A percentile compares a stretch with the other conserved stretches of the same genome.
Evolutionary conservation across 2,113 vertebrate species (phyloP).

Genomic region (Plestiodon gilberti): DNA sequence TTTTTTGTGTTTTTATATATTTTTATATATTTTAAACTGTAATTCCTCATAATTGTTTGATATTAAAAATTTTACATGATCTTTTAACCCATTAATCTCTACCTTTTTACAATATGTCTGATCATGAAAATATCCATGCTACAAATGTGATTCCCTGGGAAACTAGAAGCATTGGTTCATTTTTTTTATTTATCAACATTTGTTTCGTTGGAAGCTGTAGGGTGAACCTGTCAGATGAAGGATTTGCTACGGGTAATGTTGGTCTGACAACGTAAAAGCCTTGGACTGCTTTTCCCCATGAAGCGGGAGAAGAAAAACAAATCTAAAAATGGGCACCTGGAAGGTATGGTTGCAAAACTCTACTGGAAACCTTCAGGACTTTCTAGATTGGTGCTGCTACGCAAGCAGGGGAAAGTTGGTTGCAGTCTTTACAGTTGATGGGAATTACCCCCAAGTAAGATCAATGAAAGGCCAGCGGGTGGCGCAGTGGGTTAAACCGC

Average conservation of each 20-base stretch:
- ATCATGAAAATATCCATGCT: too few relatives aligned
- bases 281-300: neutral
- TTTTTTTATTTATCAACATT: conserved; percentile 48
- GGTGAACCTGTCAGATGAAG: conserved; percentile 19
- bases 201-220: conserved; percentile 40
- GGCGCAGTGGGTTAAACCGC: too few relatives aligned
- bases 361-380: neutral
- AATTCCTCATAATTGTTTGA: too few relatives aligned
- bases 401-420: neutral
- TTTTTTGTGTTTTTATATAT: too few relatives aligned
- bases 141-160: neutral
- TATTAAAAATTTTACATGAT: too few relatives aligned
- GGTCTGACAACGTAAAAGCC: conserved; percentile 37
- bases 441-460: neutral
- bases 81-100: too few relatives aligned
- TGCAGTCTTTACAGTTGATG: neutral
- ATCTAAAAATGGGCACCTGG: neutral
- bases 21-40: too few relatives aligned
- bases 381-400: too few relatives aligned
- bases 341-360: neutral
- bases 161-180: conserved; percentile 33
- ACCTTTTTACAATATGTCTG: too few relatives aligned
- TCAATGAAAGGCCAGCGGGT: too few relatives aligned
- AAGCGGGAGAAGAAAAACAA: neutral
- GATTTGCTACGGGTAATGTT: conserved; percentile 18